Conservation (phyloP, 2,888 invertebrate species). For the Erpobdella octoculata region DNA sequence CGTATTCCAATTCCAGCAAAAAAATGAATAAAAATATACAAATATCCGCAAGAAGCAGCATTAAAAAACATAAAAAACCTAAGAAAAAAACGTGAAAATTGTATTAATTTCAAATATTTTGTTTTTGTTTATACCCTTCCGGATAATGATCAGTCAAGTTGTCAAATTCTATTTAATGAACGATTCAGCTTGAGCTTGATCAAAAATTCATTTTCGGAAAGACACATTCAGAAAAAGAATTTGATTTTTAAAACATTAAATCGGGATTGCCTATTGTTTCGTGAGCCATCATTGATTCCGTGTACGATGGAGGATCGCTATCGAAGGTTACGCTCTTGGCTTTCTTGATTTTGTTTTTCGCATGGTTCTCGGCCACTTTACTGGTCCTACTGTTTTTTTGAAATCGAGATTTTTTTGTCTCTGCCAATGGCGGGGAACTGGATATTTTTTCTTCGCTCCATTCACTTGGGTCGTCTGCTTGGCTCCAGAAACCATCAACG, state of each 20-base stretch:
- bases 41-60: no score
- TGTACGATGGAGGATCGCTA: background rate
- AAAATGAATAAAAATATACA: no score
- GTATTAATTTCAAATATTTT: no score
- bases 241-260: background rate
- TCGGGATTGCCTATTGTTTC: background rate
- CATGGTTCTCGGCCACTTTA: background rate
- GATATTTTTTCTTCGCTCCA: background rate
- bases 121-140: no score
- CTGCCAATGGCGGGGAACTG: background rate
- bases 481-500: background rate
- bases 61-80: no score
- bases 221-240: background rate
- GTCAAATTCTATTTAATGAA: no score
- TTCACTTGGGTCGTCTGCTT: background rate
- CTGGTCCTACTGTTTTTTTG: slow-evolving; percentile 4
- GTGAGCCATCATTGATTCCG: background rate
- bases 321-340: slow-evolving; percentile 1
- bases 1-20: no score
- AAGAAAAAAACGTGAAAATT: no score
- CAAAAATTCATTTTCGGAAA: no score
- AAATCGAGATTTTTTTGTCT: background rate
- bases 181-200: no score
- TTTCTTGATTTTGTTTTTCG: slow-evolving; percentile 10
- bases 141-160: no score